phyloP scores from a whole-genome alignment of 2,888 invertebrate genomes.

The Molanna angustata region DNA sequence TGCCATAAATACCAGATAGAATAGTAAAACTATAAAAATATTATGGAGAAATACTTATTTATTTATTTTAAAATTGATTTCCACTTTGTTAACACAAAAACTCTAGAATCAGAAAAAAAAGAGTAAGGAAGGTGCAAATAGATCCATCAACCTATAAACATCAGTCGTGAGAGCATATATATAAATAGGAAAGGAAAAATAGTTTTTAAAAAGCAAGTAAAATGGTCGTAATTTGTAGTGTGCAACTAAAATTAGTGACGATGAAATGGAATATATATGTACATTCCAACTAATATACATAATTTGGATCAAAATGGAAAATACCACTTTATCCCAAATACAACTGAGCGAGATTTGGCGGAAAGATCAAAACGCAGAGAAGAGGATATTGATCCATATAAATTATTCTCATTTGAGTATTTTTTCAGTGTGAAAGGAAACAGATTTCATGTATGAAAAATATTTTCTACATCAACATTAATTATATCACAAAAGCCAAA shows the following conservation, averaged over 20 bases:
- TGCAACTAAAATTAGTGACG: not conserved
- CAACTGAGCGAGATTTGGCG: not conserved
- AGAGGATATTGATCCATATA: constrained; percentile 5
- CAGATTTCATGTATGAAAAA: not conserved
- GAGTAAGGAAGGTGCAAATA: not conserved
- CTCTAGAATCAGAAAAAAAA: not conserved
- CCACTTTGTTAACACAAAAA: too few relatives aligned
- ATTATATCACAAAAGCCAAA: constrained; percentile 3
- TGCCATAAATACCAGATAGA: too few relatives aligned
- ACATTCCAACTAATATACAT: not conserved
- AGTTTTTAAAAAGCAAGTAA: not conserved
- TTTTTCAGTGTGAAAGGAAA: not conserved
- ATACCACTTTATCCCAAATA: not conserved
- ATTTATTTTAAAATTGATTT: too few relatives aligned
- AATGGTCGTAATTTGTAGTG: not conserved
- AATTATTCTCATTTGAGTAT: constrained; percentile 4
- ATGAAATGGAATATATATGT: not conserved
- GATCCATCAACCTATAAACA: constrained; percentile 1
- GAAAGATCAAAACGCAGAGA: not conserved
- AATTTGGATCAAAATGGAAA: not conserved
- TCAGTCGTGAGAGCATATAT: not conserved
- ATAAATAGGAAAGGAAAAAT: constrained; percentile 1
- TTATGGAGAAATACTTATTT: too few relatives aligned
- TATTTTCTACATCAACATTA: constrained; percentile 2
- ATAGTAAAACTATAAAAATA: too few relatives aligned